Evolutionary conservation across 2,888 invertebrate species (phyloP).

Genomic region (Lochmaea capreae): DNA sequence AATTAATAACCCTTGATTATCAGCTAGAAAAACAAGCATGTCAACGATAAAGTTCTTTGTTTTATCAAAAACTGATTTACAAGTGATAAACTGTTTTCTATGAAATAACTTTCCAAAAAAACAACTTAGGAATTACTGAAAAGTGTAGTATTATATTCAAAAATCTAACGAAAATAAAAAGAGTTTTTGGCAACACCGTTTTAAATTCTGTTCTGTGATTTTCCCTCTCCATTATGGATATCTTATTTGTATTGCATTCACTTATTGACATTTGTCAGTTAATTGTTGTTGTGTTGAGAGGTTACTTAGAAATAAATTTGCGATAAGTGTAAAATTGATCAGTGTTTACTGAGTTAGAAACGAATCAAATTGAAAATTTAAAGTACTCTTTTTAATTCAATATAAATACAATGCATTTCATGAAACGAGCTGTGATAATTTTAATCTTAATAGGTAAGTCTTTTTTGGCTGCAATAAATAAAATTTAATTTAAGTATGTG

Average conservation of each 20-base stretch:
- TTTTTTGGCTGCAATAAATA: conserved; percentile 5
- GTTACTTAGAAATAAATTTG: background rate
- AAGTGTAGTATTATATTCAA: no score
- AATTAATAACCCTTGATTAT: no score
- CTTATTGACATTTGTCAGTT: no score
- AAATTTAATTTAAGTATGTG: background rate
- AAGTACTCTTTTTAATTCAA: background rate
- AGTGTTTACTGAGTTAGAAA: background rate
- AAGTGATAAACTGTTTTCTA: no score
- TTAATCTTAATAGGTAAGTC: conserved; percentile 34
- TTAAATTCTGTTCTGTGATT: background rate
- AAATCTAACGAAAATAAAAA: background rate
- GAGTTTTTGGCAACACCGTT: background rate
- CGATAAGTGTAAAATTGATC: background rate
- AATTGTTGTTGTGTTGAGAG: background rate
- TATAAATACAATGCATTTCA: conserved; percentile 20
- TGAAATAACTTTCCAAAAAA: no score
- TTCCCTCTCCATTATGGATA: background rate
- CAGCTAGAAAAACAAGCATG: no score
- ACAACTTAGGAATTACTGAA: no score
- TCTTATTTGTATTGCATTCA: no score
- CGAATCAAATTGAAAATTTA: background rate
- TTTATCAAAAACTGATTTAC: no score
- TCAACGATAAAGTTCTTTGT: no score
- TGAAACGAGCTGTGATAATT: conserved; percentile 33